Evolutionary conservation across 2,888 invertebrate genomes (phyloP), one percentile per base, ranked within the genome.

Genomic region (Poecilobothrus nobilitatus): DNA sequence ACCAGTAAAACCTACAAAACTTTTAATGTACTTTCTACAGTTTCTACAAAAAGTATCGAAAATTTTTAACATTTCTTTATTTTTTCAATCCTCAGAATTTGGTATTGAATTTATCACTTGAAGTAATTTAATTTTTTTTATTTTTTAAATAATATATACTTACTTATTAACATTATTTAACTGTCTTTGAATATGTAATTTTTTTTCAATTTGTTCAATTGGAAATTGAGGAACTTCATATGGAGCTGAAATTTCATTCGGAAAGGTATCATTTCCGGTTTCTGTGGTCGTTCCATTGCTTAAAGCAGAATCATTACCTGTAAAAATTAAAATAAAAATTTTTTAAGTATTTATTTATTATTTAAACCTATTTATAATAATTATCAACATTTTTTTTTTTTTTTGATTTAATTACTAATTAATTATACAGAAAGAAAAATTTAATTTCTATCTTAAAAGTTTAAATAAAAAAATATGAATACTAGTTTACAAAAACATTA

Each of bases 151-250:
- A 37, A 37, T 37, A 53, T 18, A 18, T 44, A 65, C 65, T 34
- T 65, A 65, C 65, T 65, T 53, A 53, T 37, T 37, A 37, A 37
- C 37, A 37, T 37, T 91, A 78, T 92, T 92, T 8, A 96, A 86
- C 79, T 95, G 94, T 27, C 94, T 84, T 78, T 96, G 95, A 71
- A 95, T 91, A 68, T 92, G 90, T 62, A 94, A 85, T 79, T 95
- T 95, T 83, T 92, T 94, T 83, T 97, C 96, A 72, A 95, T 94
- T 81, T 95, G 94, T 79, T 98, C 97, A 76, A 98, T 98, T 63
- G 98, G 98, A 81, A 97, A 97, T 83, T 97, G 96, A 0, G 97
- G 95, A 63, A 97, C 92, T 83, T 98, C 97, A 80, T 97, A 98
- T 0, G 97, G 96, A 9, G 97, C 95, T 6, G 96, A 95, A 73